Base-by-base conservation (phyloP, 2,888 invertebrate species). In the Andrena praecox region DNA sequence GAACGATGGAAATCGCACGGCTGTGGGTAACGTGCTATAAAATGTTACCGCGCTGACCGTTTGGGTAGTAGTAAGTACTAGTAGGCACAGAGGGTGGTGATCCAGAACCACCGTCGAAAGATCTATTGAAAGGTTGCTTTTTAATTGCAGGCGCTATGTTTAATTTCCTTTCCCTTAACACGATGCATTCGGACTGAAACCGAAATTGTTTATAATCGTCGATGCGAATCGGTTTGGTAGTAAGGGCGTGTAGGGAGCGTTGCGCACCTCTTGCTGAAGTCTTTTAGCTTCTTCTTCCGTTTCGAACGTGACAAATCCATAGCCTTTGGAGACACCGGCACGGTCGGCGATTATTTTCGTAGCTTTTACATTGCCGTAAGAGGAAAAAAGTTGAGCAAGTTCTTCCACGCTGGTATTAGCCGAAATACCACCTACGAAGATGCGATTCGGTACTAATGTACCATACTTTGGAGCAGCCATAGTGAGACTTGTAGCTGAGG, bases 401-500 rank as follows among this genome's bases (percentile, higher is more conserved):
- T 99, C 99, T 73, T 97, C 96, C 94, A 99, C 99, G 67, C 98
- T 98, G 63, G 99, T 99, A 92, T 97, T 98, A 91, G 98, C 96
- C 76, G 98, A 97, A 91, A 99, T 99, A 31, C 99, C 99, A 77
- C 99, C 99, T 70, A 99, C 99, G 94, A 99, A 99, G 91, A 99
- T 98, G 91, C 99, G 95, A 94, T 99, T 99, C 80, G 99, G 99
- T 90, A 99, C 98, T 82, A 98, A 95, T 48, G 98, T 98, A 86
- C 96, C 98, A 77, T 91, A 93, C 85, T 93, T 94, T 60, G 94
- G 94, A 64, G 93, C 93, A 87, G 94, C 93, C 94, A 94, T 93
- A 68, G 92, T 92, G 70, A 93, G 87, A 89, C 92, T 92, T 69
- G 93, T 89, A 68, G 92, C 93, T 70, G 93, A 93, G 81, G 92